Evolutionary conservation across 2,888 invertebrate species (phyloP).

Genomic region (Paralinhomoeus sp.): DNA sequence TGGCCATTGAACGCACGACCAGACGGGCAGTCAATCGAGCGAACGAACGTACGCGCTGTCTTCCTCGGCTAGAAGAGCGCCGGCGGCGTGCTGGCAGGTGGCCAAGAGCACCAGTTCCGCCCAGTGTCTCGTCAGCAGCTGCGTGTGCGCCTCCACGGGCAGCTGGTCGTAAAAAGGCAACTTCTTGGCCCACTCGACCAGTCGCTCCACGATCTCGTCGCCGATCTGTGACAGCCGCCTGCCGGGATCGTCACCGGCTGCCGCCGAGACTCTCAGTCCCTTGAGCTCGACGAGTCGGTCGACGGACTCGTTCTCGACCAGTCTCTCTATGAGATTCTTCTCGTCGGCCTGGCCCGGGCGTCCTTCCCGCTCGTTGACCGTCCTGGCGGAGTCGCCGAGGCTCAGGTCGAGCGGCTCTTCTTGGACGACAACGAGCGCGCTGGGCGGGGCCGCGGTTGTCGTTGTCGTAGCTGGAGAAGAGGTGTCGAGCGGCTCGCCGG

Average conservation of each 20-base stretch:
- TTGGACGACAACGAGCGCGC: neutral
- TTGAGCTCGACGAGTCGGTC: constrained; percentile 71
- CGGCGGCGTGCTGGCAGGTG: constrained; percentile 19
- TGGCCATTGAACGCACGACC: too few relatives aligned
- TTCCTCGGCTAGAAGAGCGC: neutral
- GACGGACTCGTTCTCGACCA: constrained; percentile 88
- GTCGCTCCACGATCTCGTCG: constrained; percentile 87
- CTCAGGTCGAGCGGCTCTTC: constrained; percentile 4
- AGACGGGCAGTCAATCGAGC: too few relatives aligned
- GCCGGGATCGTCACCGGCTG: too few relatives aligned
- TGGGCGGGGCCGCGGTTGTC: constrained; percentile 1
- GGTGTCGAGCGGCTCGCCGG: too few relatives aligned
- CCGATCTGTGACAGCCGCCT: constrained; percentile 68
- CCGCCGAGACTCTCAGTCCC: constrained; percentile 4
- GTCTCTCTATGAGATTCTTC: constrained; percentile 28
- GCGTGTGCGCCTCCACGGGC: constrained; percentile 76
- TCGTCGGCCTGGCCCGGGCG: neutral
- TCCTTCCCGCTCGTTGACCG: too few relatives aligned
- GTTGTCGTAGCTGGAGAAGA: too few relatives aligned
- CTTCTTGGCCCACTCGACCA: constrained; percentile 95
- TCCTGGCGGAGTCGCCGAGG: constrained; percentile 35
- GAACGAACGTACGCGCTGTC: too few relatives aligned
- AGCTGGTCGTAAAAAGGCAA: constrained; percentile 87
- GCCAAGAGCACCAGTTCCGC: constrained; percentile 21
- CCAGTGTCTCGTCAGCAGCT: constrained; percentile 89